Evolutionary conservation across 2,797 vertebrate genomes (phyloP), one percentile per base, ranked within the genome.

Genomic region (Clamator glandarius): DNA sequence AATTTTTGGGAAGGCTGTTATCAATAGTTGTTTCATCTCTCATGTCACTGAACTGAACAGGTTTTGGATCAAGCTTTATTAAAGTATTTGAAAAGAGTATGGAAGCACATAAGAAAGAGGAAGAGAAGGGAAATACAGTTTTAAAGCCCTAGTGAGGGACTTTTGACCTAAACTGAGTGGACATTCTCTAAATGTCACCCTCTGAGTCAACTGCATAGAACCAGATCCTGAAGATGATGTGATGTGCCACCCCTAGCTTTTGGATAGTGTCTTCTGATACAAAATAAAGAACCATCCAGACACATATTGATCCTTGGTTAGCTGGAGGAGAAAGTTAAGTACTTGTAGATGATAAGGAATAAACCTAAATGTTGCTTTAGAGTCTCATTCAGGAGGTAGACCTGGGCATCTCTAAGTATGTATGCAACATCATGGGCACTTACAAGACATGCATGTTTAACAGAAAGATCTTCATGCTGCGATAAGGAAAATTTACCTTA

Each of bases 401-500:
- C 36, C 28, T 70, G 69, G 15, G 17, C 31, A 23, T 29, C 33
- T 69, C 59, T 55, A 8, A n/a, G 7, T 63, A 15, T 1, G 16
- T 25, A 29, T 54, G 28, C 9, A 25, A 54, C 46, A 36, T 41
- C 54, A 5, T 50, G 81, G 28, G 17, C 9, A 41, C 68, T 66
- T 55, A 42, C 7, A 36, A 29, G 23, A 50, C 7, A 11, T 0
- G 12, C 0, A 6, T 5, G 4, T 41, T 92, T 44, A 54, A 76
- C 3, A 59, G 51, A 66, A 44, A 69, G 25, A 17, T 69, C 33
- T 54, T 50, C 3, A 4, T 33, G 39, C 19, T 78, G 31, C 33
- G 6, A 2, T 0, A 58, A 48, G 48, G 35, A 63, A 78, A 70
- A 18, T 23, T 73, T 62, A 66, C 33, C 25, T 39, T 31, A 9